These are phyloP conservation scores for Leucania comma DNA, from an alignment of 2,888 invertebrate species.

Conservation along the genomic window DNA sequence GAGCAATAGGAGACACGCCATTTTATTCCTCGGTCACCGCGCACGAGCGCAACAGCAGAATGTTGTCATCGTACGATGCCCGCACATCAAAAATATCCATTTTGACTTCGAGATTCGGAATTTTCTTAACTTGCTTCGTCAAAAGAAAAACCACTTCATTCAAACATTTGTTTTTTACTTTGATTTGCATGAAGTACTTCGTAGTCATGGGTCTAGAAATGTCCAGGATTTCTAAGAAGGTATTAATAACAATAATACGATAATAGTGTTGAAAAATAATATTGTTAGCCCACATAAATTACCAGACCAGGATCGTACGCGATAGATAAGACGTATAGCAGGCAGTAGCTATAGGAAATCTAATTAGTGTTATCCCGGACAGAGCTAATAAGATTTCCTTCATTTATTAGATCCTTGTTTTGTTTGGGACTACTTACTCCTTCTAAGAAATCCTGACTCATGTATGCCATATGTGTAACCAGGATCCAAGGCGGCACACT, in stretches of 20 bases:
- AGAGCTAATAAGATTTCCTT: conserved; percentile 46
- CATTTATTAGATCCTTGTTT: conserved; percentile 36
- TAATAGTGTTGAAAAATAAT: conserved; percentile 1
- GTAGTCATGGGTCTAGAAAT: not conserved
- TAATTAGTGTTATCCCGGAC: conserved; percentile 45
- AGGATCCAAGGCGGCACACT: conserved; percentile 28
- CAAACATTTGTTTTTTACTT: not conserved
- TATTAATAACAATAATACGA: not conserved
- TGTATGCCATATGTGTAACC: conserved; percentile 28
- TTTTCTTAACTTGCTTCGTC: not conserved
- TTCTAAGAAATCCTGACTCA: conserved; percentile 35
- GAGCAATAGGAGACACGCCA: too few relatives aligned
- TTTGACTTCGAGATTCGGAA: not conserved
- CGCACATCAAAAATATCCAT: not conserved
- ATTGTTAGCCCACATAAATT: not conserved
- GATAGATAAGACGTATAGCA: conserved; percentile 11
- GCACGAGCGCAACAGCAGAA: too few relatives aligned
- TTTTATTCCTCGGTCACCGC: too few relatives aligned
- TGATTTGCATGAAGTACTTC: not conserved
- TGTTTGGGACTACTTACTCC: conserved; percentile 10
- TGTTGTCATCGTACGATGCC: too few relatives aligned
- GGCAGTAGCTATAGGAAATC: conserved; percentile 37
- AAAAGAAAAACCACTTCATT: not conserved
- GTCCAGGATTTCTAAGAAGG: not conserved
- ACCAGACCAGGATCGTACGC: not conserved